Base-by-base conservation (phyloP, 1,140 invertebrate genomes). In the Rhynchophorus ferrugineus region DNA sequence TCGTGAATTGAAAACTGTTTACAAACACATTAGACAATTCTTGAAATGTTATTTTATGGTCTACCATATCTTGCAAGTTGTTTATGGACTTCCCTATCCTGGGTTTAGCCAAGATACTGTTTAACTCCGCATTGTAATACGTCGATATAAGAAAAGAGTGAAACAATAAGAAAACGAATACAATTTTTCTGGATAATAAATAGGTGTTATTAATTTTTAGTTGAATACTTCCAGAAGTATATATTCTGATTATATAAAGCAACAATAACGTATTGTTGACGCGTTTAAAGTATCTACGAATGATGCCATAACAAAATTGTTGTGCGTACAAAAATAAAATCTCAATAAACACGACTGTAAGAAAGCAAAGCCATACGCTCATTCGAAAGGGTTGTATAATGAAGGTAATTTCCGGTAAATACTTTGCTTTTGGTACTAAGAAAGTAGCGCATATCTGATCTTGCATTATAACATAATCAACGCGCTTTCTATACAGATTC, bases 51-150 rank as follows among this genome's bases (percentile, higher is more conserved):
- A 49, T 19, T 37, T 35, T 8, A 44, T 49, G 9, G 14, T 43
- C 33, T n/a, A 57, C 44, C 39, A 57, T 52, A 24, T 57, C 49
- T 36, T 57, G 44, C 1, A 57, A 20, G n/a, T 49, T 57, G 5
- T 45, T 50, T 9, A 56, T 51, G 29, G 24, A n/a, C 2, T 14
- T 9, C 1, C 9, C 34, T 1, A 50, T 1, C 13, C 38, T 29
- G 1, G 54, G 54, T n/a, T 45, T 46, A 17, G 49, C 14, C 13
- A 51, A 36, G n/a, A 14, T 42, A 22, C 54, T 56, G 17, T 35
- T 56, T 16, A 56, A 24, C 1, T 48, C 48, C 11, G 54, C 48
- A 21, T 18, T 34, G 21, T 56, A 50, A 9, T 50, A 56, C 7
- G 48, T 56, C 1, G 42, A 8, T 2, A 46, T 11, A 2, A 50